These are phyloP conservation scores for Catotricha subobsoleta DNA, from an alignment of 2,888 invertebrate genomes.

Conservation along the genomic window DNA sequence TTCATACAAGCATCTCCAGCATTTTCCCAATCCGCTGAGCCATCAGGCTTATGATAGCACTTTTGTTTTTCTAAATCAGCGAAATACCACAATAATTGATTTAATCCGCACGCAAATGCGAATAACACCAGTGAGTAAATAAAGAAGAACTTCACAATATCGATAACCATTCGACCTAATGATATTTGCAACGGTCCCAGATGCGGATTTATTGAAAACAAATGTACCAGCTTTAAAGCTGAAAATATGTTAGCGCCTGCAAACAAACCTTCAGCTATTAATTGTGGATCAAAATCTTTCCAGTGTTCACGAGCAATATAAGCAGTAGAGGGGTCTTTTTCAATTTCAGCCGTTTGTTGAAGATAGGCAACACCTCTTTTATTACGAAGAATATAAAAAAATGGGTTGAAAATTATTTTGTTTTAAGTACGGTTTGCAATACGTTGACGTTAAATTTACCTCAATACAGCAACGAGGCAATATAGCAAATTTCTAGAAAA, in stretches of 20 bases:
- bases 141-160: slow-evolving; percentile 84
- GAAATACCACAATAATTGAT: slow-evolving; percentile 90
- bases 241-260: slow-evolving; percentile 91
- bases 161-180: slow-evolving; percentile 72
- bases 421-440: not conserved
- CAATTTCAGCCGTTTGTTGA: slow-evolving; percentile 54
- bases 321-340: slow-evolving; percentile 45
- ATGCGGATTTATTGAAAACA: slow-evolving; percentile 87
- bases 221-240: slow-evolving; percentile 75
- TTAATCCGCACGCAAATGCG: slow-evolving; percentile 73
- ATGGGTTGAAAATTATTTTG: not conserved
- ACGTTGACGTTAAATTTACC: slow-evolving; percentile 16
- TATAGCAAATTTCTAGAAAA: slow-evolving; percentile 81
- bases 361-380: slow-evolving; percentile 51
- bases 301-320: slow-evolving; percentile 69
- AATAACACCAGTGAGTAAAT: slow-evolving; percentile 76
- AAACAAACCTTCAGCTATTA: slow-evolving; percentile 83
- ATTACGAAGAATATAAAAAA: not conserved
- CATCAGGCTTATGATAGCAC: slow-evolving; percentile 49
- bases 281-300: slow-evolving; percentile 84
- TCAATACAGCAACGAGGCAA: slow-evolving; percentile 47
- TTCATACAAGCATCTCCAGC: slow-evolving; percentile 63
- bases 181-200: slow-evolving; percentile 85
- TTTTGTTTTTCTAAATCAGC: slow-evolving; percentile 67
- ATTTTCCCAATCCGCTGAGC: slow-evolving; percentile 57